Evolutionary conservation across 2,888 invertebrate genomes (phyloP).

Genomic region (Phortica magna): DNA sequence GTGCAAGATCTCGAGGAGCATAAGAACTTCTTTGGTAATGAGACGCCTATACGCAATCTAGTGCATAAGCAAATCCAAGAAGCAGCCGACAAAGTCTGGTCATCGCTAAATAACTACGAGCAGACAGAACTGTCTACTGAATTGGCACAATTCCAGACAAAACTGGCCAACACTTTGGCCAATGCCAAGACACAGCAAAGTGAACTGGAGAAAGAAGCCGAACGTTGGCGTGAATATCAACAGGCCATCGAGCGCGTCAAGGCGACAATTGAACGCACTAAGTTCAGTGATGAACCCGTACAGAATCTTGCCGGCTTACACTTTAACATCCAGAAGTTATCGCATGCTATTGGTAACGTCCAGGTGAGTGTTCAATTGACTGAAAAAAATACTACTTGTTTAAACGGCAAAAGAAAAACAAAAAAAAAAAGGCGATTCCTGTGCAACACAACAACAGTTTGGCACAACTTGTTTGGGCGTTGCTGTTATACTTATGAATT

Average conservation of each 20-base stretch:
- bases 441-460: slow-evolving; percentile 29
- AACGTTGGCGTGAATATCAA: slow-evolving; percentile 91
- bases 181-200: slow-evolving; percentile 89
- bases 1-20: slow-evolving; percentile 90
- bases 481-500: slow-evolving; percentile 43
- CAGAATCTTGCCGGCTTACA: slow-evolving; percentile 89
- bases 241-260: slow-evolving; percentile 88
- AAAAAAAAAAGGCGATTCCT: slow-evolving; percentile 6
- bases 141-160: slow-evolving; percentile 88
- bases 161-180: slow-evolving; percentile 89
- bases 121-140: slow-evolving; percentile 91
- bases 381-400: not conserved
- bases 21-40: slow-evolving; percentile 90
- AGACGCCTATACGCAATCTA: slow-evolving; percentile 87
- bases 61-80: slow-evolving; percentile 90
- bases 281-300: slow-evolving; percentile 88
- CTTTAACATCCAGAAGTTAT: slow-evolving; percentile 89
- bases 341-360: slow-evolving; percentile 85
- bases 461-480: slow-evolving; percentile 38
- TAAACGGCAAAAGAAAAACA: not conserved
- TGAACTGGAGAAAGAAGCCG: slow-evolving; percentile 88
- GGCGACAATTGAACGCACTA: slow-evolving; percentile 85
- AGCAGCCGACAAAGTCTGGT: slow-evolving; percentile 92
- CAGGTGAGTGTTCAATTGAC: slow-evolving; percentile 81
- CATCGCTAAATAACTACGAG: slow-evolving; percentile 87